Percentiles rank a stretch among this genome's conserved stretches.
Evolutionary conservation across 2,888 invertebrate species (phyloP).

Genomic region (Heliconius cydno): DNA sequence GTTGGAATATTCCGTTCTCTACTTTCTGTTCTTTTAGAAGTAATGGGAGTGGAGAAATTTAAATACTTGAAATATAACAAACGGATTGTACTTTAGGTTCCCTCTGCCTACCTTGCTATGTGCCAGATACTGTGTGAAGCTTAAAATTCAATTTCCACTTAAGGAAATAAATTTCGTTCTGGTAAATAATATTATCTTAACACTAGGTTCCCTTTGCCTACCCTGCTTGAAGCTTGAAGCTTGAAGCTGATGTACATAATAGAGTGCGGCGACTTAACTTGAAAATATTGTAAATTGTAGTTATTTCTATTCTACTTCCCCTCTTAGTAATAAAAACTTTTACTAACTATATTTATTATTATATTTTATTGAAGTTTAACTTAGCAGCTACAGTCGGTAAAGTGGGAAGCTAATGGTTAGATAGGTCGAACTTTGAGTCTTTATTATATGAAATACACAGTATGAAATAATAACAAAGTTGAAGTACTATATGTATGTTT

Average conservation of each 20-base stretch:
- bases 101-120: background rate
- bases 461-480: background rate
- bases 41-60: background rate
- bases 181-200: too few relatives aligned
- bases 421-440: background rate
- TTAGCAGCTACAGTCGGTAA: background rate
- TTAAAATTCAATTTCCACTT: too few relatives aligned
- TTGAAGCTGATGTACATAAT: too few relatives aligned
- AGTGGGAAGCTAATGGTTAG: background rate
- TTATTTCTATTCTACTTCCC: background rate
- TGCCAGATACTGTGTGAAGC: background rate
- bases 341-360: background rate
- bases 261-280: background rate
- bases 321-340: background rate
- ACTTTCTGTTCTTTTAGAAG: background rate
- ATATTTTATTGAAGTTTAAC: background rate
- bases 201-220: too few relatives aligned
- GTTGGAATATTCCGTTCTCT: background rate
- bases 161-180: too few relatives aligned
- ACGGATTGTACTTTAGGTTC: background rate
- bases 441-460: constrained; percentile 2
- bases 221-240: too few relatives aligned
- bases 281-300: background rate
- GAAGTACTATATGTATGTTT: background rate
- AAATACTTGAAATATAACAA: background rate